These are phyloP conservation scores for Ia io DNA, from an alignment of 2,113 vertebrate genomes.

Conservation along the genomic window DNA sequence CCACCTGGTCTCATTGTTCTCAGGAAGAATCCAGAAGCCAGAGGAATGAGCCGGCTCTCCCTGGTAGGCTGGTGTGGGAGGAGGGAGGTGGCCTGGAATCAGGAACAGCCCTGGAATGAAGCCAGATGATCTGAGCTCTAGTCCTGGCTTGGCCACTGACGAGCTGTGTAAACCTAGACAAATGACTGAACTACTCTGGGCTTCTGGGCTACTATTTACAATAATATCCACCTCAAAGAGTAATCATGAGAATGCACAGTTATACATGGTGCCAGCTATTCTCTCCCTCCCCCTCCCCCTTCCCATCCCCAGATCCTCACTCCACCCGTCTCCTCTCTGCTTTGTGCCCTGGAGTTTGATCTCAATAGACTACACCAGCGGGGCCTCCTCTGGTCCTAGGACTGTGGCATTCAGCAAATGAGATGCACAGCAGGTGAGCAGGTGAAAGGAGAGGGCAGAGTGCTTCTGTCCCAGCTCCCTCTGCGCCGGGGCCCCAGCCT, in stretches of 20 bases:
- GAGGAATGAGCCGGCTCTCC: not conserved
- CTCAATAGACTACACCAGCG: not conserved
- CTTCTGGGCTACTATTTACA: not conserved
- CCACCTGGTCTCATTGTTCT: not conserved
- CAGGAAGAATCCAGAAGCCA: not conserved
- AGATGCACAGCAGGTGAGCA: not conserved
- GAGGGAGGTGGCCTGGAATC: not conserved
- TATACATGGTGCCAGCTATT: too few relatives aligned
- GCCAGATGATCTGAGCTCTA: not conserved
- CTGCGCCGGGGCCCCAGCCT: fast-evolving
- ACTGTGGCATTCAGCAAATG: not conserved
- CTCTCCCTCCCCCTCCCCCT: not conserved
- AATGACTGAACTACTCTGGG: not conserved
- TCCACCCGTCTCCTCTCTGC: too few relatives aligned
- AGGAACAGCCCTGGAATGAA: not conserved
- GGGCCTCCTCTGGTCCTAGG: not conserved
- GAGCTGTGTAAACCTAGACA: not conserved
- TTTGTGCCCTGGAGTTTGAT: not conserved
- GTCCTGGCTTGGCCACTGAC: not conserved
- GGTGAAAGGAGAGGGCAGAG: not conserved
- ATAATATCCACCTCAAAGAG: not conserved
- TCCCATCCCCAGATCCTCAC: not conserved
- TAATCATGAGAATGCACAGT: not conserved
- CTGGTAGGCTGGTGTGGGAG: not conserved
- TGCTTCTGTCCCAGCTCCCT: too few relatives aligned